phyloP scores from a whole-genome alignment of 2,888 invertebrate species.

The Drosophila fulvimacula region DNA sequence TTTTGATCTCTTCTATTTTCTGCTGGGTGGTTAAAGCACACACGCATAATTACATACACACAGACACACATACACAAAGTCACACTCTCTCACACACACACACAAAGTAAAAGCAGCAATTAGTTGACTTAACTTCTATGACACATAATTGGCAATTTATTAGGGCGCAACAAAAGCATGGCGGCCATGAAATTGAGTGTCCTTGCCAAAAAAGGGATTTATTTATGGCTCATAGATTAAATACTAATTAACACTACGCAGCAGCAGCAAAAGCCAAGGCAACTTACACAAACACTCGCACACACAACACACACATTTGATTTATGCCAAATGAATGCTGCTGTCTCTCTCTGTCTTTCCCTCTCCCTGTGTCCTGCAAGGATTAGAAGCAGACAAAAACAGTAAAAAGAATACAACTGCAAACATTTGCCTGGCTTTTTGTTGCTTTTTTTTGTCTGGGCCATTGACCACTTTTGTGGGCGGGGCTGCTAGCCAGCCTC shows the following conservation, averaged over 20 bases:
- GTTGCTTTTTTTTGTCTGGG: constrained; percentile 51
- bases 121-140: constrained; percentile 73
- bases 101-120: constrained; percentile 63
- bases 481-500: constrained; percentile 13
- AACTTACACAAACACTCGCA: constrained; percentile 28
- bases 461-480: constrained; percentile 66
- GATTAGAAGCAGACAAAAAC: constrained; percentile 64
- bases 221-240: constrained; percentile 82
- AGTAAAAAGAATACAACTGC: constrained; percentile 37
- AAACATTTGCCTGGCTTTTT: constrained; percentile 61
- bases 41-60: background rate
- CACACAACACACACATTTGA: constrained; percentile 63
- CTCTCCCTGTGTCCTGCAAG: constrained; percentile 48
- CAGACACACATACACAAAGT: background rate
- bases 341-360: constrained; percentile 7
- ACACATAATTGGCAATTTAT: constrained; percentile 73
- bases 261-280: constrained; percentile 45
- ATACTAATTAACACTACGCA: constrained; percentile 81
- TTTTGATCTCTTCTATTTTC: constrained; percentile 1
- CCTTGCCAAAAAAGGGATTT: constrained; percentile 69
- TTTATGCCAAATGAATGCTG: constrained; percentile 69
- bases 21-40: constrained; percentile 1
- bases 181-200: constrained; percentile 69
- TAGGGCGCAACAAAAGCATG: constrained; percentile 51
- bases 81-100: constrained; percentile 4